Evolutionary conservation across 2,888 invertebrate species (phyloP), one percentile per base, ranked within the genome.

Genomic region (Ephialtes manifestator): DNA sequence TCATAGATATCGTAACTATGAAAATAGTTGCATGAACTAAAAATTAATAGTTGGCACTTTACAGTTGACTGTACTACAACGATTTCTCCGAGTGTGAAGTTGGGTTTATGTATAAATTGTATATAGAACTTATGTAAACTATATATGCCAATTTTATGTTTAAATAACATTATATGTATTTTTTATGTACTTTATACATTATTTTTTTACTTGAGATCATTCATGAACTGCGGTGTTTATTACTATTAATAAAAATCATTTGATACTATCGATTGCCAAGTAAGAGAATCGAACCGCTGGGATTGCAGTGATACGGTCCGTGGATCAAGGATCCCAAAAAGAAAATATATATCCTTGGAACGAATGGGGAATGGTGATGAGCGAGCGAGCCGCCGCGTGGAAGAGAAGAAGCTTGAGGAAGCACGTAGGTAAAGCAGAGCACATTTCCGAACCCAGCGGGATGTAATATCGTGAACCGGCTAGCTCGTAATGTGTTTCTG

Each of bases 401-500:
- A 77, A 77, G 72, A 79, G 78, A 60, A 70, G 83, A 81, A 81
- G 77, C 84, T 81, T 31, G 51, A 75, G 71, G 74, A 87, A 43
- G 78, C 63, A 78, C 81, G 82, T 86, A 80, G 84, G 87, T 84
- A 83, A 84, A 86, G 85, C 84, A 85, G 87, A 87, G 83, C 87
- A 89, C 90, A 89, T 91, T 91, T 91, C 89, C 89, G 87, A 89
- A 84, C 91, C 84, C 91, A 92, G 92, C 92, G 89, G 92, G 92
- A 92, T 89, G 90, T 90, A 91, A 90, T 90, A 91, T 79, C 81
- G 68, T 35, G 55, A 68, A 43, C 87, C 89, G 91, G 87, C 90
- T 89, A 90, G 89, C 89, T 90, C 90, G 92, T 93, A 93, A 93
- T 93, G 93, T 89, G 91, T 93, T 93, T 93, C 92, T 93, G 93